These are phyloP conservation scores for Sinopyrophorus schimmeli DNA, from an alignment of 2,888 invertebrate genomes.

Conservation along the genomic window DNA sequence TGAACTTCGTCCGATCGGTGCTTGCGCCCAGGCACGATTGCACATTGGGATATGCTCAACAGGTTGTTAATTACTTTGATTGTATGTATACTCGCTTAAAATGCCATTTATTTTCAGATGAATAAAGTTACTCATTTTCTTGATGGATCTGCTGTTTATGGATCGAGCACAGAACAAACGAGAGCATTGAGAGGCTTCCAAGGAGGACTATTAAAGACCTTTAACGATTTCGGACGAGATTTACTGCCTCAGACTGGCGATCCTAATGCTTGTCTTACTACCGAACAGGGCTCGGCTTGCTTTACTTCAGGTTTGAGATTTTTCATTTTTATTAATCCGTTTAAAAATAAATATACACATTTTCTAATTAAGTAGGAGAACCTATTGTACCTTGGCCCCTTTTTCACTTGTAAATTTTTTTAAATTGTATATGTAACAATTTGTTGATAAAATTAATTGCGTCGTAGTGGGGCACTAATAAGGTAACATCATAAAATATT, in stretches of 20 bases:
- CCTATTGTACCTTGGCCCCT: no score
- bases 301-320: constrained; percentile 74
- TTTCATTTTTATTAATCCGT: no score
- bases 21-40: constrained; percentile 70
- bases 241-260: constrained; percentile 67
- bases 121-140: constrained; percentile 74
- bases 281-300: constrained; percentile 65
- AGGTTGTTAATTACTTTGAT: constrained; percentile 56
- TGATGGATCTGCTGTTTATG: constrained; percentile 77
- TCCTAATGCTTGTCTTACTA: constrained; percentile 66
- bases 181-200: constrained; percentile 62
- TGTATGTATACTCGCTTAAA: no score
- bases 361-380: no score
- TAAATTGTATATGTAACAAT: no score
- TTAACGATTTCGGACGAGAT: constrained; percentile 67
- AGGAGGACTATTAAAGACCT: constrained; percentile 66
- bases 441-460: no score
- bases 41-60: constrained; percentile 70
- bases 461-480: no score
- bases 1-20: constrained; percentile 74
- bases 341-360: no score
- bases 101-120: constrained; percentile 61
- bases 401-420: no score
- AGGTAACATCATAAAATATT: no score
- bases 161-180: constrained; percentile 64